Evolutionary conservation across 2,113 vertebrate genomes (phyloP), one percentile per base, ranked within the genome.

Genomic region (Lates calcarifer): DNA sequence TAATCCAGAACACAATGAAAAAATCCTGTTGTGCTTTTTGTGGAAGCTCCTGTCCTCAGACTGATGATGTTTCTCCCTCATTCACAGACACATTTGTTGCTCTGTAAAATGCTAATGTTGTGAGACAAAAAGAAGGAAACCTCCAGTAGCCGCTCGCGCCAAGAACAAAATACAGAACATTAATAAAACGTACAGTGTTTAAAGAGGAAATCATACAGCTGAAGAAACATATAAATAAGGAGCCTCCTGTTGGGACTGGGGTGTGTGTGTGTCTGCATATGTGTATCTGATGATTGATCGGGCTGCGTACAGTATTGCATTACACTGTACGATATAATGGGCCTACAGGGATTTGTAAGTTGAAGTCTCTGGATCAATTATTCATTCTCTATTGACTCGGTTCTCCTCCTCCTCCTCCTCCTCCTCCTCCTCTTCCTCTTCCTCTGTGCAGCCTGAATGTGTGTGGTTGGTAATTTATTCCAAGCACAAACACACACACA

Each of bases 331-430:
- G 47, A n/a, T 82, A 74, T 85, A 89, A 88, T 60, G 33, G 77
- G 84, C 55, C 89, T 26, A 17, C 72, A 55, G 82, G 87, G 89
- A 89, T 78, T 87, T 90, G 75, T 85, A 91, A 88, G 67, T 63
- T 60, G 24, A 86, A 89, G 64, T 74, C 90, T 58, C 58, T 26
- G 47, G 70, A 90, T 93, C 81, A 90, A 91, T 92, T 91, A 86
- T 91, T 90, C 60, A 88, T 89, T 77, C 37, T 81, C 47, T 89
- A 87, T 91, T 86, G 89, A 90, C 82, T 85, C 5, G 26, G 14
- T 55, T 83, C 49, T 87, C 71, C 71, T 81, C 57, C 69, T 62
- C 68, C 3, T n/a, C n/a, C n/a, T n/a, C n/a, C n/a, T n/a, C n/a
- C n/a, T n/a, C n/a, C n/a, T n/a, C n/a, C n/a, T n/a, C n/a, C n/a